These are phyloP conservation scores for Mesaphorura yosii DNA, from an alignment of 1,140 invertebrate species.

Conservation along the genomic window DNA sequence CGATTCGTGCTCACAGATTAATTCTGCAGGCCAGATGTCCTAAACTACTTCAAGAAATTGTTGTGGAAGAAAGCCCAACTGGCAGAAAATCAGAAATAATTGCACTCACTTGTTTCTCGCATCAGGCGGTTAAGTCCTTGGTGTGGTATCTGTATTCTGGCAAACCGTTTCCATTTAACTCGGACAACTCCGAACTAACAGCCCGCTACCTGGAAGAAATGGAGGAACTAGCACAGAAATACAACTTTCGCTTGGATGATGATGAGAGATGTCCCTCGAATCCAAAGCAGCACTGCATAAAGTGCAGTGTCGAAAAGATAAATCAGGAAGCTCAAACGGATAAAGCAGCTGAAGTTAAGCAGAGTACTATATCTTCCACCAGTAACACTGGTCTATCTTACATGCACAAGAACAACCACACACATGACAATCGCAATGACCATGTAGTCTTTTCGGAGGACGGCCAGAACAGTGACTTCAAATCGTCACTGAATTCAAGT, in stretches of 20 bases:
- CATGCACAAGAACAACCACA: too few species aligned
- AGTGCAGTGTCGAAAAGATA: background rate
- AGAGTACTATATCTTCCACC: background rate
- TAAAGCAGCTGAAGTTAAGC: background rate
- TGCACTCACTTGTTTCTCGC: conserved; percentile 32
- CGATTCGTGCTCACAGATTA: conserved; percentile 39
- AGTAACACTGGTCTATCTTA: background rate
- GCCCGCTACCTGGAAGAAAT: background rate
- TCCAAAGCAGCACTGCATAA: background rate
- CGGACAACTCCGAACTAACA: background rate
- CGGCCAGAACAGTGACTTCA: background rate
- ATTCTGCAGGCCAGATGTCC: conserved; percentile 38
- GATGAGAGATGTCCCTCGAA: background rate
- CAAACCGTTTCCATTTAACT: background rate
- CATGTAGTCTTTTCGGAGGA: background rate
- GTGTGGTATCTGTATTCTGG: conserved; percentile 39
- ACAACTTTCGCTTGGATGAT: too few species aligned
- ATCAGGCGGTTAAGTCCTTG: conserved; percentile 36
- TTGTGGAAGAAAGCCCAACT: conserved; percentile 10
- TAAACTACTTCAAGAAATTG: conserved; percentile 36
- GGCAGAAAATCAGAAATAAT: conserved; percentile 9
- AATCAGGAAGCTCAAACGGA: background rate
- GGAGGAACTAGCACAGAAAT: conserved; percentile 1
- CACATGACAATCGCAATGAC: background rate
- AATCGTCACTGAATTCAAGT: too few species aligned